A percentile compares a stretch with the other conserved stretches of the same genome.
Conservation (phyloP, 2,888 invertebrate species). For the Fabriciana adippe region DNA sequence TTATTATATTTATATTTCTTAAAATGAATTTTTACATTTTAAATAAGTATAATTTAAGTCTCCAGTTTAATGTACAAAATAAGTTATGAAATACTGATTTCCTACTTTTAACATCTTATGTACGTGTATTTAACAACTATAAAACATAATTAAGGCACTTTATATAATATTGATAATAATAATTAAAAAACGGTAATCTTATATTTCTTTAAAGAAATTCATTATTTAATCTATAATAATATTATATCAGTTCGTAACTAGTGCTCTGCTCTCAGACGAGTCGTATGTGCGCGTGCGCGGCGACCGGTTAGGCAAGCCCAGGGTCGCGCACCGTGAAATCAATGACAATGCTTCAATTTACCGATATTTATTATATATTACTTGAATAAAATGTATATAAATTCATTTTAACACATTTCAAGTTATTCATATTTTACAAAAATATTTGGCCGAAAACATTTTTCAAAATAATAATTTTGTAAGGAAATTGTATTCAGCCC, state of each 20-base stretch:
- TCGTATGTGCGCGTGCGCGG: conserved; percentile 15
- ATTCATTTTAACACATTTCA: too few species aligned
- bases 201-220: not conserved
- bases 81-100: too few species aligned
- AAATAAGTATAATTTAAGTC: too few species aligned
- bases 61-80: too few species aligned
- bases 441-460: not conserved
- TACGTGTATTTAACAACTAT: too few species aligned
- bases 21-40: too few species aligned
- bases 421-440: not conserved
- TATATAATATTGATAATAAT: too few species aligned
- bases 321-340: conserved; percentile 25
- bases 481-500: not conserved
- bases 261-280: conserved; percentile 15
- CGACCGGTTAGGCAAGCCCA: conserved; percentile 23
- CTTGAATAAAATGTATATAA: too few species aligned
- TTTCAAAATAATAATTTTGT: not conserved
- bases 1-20: too few species aligned
- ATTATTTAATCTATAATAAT: conserved; percentile 1
- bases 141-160: too few species aligned
- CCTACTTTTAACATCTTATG: too few species aligned
- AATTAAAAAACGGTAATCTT: not conserved
- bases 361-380: not conserved
- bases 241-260: conserved; percentile 7
- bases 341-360: conserved; percentile 12